Conservation (phyloP, 2,888 invertebrate genomes). For the Onchidella celtica region DNA sequence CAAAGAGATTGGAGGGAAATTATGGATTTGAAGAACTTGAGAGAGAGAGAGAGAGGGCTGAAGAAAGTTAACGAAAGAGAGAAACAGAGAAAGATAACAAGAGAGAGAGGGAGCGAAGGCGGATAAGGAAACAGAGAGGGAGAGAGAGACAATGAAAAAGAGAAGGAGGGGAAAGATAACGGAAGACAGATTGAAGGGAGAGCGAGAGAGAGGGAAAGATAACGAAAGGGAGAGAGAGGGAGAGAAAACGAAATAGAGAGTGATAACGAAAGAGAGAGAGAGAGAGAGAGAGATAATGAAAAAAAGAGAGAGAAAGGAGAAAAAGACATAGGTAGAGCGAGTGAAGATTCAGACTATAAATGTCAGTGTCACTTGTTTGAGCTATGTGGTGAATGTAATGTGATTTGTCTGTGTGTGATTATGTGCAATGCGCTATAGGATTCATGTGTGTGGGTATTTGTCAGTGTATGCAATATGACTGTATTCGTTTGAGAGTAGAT, state of each 20-base stretch:
- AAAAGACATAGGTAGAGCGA: too few species aligned
- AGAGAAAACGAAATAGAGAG: neutral
- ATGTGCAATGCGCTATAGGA: too few species aligned
- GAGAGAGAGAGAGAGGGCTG: neutral
- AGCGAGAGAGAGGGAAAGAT: too few species aligned
- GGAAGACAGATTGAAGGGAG: neutral
- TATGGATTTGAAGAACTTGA: neutral
- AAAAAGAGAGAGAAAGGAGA: too few species aligned
- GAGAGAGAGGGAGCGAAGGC: neutral
- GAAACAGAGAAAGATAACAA: neutral
- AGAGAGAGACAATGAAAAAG: too few species aligned
- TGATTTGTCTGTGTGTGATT: too few species aligned
- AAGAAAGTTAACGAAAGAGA: neutral
- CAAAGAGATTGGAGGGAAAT: neutral
- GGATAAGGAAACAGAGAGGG: neutral
- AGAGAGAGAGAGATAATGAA: neutral
- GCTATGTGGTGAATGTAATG: neutral
- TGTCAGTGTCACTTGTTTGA: neutral
- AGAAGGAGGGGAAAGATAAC: neutral
- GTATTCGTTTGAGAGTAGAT: too few species aligned
- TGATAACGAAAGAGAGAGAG: conserved; percentile 10
- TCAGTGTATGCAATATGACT: too few species aligned
- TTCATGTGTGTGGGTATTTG: too few species aligned
- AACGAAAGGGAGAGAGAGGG: too few species aligned
- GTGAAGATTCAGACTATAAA: too few species aligned